Base-by-base conservation (phyloP, 2,888 invertebrate genomes). In the Criorhina ranunculi region DNA sequence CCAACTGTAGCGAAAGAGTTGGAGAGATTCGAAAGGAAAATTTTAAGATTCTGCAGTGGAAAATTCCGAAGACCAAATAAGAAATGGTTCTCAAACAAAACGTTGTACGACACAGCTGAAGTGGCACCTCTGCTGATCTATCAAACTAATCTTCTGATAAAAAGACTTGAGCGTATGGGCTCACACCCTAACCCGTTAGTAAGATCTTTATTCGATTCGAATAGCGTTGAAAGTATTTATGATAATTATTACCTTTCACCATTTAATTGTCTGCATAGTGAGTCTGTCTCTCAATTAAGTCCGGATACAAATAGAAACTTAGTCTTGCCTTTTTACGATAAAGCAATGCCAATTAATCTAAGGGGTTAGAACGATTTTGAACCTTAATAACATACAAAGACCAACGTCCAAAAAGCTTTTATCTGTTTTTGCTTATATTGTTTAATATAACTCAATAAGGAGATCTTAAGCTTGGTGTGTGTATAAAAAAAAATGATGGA, bases 351-450 rank as follows among this genome's bases (percentile, higher is more conserved):
- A n/a, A 11, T 6, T 6, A 53, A 53, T 31, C 53, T 37, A 9
- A 57, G 57, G 37, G 37, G 19, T 19, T 57, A 19, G 11, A 55
- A 15, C 9, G 31, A 55, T 55, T 35, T 35, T 55, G 15, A 76
- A 9, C 2, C n/a, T n/a, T n/a, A n/a, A n/a, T n/a, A 3, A 24
- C 24, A 24, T 24, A 4, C 24, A 24, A 24, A 24, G 24, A 24
- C 24, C 24, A 3, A 24, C 24, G 4, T 24, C 4, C 4, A 24
- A 24, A 24, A 24, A 3, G 24, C 24, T 24, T 24, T 24, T 24
- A 24, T 24, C 24, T 24, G 24, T 4, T 24, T 24, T 24, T 24
- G 24, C 24, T 24, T 24, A 24, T 24, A 24, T 24, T 24, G 24
- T 24, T 24, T 24, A 24, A 24, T 24, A 24, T 24, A 24, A 24